Percentiles rank a stretch among this genome's conserved stretches.
These are phyloP conservation scores for Ridgeia piscesae DNA, from an alignment of 1,140 invertebrate species.

Conservation along the genomic window DNA sequence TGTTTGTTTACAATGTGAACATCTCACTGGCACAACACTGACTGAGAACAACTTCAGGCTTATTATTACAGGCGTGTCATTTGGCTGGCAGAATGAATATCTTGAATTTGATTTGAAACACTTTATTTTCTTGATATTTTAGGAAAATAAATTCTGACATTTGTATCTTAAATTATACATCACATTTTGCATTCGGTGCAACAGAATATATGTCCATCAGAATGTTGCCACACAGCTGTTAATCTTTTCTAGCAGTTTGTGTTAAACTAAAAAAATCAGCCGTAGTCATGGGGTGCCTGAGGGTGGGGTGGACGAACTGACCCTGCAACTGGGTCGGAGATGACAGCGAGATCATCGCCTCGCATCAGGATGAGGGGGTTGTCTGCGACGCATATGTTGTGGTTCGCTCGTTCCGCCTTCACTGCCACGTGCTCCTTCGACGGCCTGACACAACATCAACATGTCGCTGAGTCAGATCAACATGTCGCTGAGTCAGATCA, in stretches of 20 bases:
- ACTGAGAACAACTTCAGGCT: not conserved
- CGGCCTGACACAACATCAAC: slow-evolving; percentile 17
- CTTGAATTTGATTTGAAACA: no score
- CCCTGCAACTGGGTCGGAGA: slow-evolving; percentile 22
- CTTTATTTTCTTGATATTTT: no score
- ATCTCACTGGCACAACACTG: not conserved
- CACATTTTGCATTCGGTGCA: no score
- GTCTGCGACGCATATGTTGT: slow-evolving; percentile 27
- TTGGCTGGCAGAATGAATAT: no score
- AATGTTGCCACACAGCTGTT: no score
- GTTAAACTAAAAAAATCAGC: no score
- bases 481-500: not conserved
- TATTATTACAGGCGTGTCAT: not conserved
- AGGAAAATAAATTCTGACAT: no score
- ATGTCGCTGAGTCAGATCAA: not conserved
- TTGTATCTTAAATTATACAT: no score
- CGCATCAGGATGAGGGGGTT: slow-evolving; percentile 29
- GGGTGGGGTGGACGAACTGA: slow-evolving; percentile 11
- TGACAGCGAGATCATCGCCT: slow-evolving; percentile 23
- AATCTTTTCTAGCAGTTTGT: no score
- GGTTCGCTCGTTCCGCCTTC: slow-evolving; percentile 23
- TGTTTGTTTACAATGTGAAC: not conserved
- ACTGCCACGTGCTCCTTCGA: slow-evolving; percentile 10
- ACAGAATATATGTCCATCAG: no score
- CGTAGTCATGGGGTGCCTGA: no score